These are phyloP conservation scores for Psephotus haematonotus DNA, from an alignment of 2,113 vertebrate species.

Conservation along the genomic window DNA sequence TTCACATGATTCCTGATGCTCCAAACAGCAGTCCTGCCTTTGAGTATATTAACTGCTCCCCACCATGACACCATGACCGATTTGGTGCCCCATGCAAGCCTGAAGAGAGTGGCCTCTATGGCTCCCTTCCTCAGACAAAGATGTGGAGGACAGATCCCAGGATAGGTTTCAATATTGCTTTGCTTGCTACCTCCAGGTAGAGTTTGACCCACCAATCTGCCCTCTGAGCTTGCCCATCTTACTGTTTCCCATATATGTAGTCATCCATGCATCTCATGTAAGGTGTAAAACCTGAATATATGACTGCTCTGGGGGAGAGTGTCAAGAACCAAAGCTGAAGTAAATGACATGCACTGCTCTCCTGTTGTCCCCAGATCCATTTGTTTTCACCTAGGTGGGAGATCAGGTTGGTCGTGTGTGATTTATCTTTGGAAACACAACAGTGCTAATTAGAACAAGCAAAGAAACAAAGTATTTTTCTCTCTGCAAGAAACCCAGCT, in stretches of 20 bases:
- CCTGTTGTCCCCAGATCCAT: neutral
- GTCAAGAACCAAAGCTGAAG: neutral
- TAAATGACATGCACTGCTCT: neutral
- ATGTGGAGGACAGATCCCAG: neutral
- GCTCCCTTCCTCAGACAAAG: neutral
- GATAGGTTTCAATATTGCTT: too few species aligned
- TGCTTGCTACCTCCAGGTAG: neutral
- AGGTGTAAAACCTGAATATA: too few species aligned
- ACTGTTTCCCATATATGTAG: neutral
- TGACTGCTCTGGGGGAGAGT: neutral
- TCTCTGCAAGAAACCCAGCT: neutral
- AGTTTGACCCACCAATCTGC: neutral
- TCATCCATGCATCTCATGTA: accelerated
- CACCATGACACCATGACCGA: accelerated
- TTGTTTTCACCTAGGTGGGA: accelerated
- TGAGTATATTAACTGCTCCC: neutral
- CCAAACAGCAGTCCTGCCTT: neutral
- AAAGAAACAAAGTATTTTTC: neutral
- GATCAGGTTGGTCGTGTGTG: accelerated
- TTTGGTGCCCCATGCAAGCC: neutral
- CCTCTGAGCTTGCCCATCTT: neutral
- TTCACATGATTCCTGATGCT: neutral
- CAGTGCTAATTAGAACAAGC: accelerated
- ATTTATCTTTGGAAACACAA: neutral
- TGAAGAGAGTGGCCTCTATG: neutral